Conservation (phyloP, 2,113 vertebrate genomes). For the Phrynocephalus versicolor region DNA sequence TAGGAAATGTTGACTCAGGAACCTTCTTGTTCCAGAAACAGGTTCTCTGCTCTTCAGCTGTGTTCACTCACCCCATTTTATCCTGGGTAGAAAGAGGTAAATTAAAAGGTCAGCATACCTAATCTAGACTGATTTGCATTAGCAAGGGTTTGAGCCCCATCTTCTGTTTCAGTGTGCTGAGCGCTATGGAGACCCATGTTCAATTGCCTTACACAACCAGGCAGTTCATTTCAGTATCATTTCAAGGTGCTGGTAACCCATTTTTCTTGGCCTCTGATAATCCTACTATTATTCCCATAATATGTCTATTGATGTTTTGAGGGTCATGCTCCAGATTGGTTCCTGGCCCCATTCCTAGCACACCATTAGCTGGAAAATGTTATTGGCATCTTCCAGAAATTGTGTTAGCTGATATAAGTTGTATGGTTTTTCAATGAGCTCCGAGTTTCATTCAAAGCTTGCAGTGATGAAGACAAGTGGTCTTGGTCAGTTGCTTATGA, state of each 20-base stretch:
- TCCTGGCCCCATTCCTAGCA: neutral
- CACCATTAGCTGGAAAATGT: neutral
- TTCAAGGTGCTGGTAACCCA: neutral
- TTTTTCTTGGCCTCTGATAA: neutral
- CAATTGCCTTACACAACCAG: neutral
- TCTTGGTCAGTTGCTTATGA: neutral
- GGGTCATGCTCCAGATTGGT: neutral
- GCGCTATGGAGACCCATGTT: no score
- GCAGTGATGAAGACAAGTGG: neutral
- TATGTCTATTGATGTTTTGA: neutral
- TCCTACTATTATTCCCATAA: neutral
- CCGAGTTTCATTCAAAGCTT: neutral
- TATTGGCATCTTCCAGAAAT: neutral
- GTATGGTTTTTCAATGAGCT: neutral
- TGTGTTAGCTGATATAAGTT: neutral
- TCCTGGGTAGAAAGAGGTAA: no score
- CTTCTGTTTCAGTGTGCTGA: no score
- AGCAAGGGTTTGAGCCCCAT: neutral
- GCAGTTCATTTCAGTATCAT: neutral
- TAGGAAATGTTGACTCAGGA: neutral
- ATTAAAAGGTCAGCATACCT: neutral
- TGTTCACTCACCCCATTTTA: neutral
- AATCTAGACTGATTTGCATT: neutral
- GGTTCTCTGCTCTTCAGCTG: neutral
- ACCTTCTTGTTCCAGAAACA: neutral